Conservation (phyloP, 2,113 vertebrate species). For the Sarotherodon lohbergeri region DNA sequence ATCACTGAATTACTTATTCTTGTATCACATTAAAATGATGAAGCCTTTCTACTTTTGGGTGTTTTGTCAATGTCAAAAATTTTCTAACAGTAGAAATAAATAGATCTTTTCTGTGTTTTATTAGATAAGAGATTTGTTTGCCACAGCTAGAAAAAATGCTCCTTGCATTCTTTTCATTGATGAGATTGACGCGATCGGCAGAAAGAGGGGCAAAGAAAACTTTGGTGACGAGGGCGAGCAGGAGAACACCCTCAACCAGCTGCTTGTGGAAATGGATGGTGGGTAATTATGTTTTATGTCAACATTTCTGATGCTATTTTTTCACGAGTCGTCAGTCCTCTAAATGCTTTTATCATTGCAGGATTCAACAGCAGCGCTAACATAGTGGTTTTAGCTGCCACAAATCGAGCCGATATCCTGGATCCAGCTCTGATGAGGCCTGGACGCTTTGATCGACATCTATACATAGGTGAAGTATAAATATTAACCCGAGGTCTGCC, state of each 20-base stretch:
- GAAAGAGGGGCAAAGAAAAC: conserved; percentile 86
- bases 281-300: not conserved
- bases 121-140: conserved; percentile 86
- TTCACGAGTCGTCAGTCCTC: not conserved
- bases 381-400: conserved; percentile 76
- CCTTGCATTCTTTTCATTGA: conserved; percentile 98
- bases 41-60: not conserved
- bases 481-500: not conserved
- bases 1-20: not conserved
- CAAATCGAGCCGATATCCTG: conserved; percentile 74
- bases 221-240: conserved; percentile 88
- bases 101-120: not conserved
- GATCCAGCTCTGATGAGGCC: conserved; percentile 76
- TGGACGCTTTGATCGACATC: conserved; percentile 78
- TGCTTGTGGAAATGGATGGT: conserved; percentile 98
- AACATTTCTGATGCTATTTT: not conserved
- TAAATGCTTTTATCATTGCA: conserved; percentile 12
- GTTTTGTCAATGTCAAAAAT: not conserved
- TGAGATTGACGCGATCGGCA: conserved; percentile 94
- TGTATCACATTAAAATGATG: not conserved
- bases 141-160: conserved; percentile 86
- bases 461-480: conserved; percentile 68
- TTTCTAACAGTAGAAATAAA: not conserved
- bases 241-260: conserved; percentile 95
- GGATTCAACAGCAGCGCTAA: conserved; percentile 78